phyloP scores from a whole-genome alignment of 2,888 invertebrate species.

The Eristalis pertinax region DNA sequence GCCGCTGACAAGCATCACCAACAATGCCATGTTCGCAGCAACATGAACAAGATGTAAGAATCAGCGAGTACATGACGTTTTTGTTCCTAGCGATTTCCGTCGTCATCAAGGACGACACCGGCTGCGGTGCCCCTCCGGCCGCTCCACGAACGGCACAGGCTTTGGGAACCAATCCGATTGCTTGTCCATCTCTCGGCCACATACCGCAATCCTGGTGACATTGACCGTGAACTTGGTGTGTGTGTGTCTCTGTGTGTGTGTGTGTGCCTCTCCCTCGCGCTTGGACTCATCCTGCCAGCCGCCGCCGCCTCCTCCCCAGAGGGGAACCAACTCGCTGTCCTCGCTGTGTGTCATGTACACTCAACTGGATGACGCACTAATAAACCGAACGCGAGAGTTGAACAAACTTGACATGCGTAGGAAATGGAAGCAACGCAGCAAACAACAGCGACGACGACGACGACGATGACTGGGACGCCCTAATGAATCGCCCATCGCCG shows the following conservation, averaged over 20 bases:
- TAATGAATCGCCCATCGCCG: constrained; percentile 46
- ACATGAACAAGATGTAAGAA: constrained; percentile 63
- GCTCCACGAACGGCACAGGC: no score
- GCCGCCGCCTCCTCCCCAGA: no score
- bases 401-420: constrained; percentile 65
- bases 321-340: constrained; percentile 26
- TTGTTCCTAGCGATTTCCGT: constrained; percentile 22
- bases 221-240: constrained; percentile 51
- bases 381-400: constrained; percentile 60
- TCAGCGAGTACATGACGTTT: constrained; percentile 26
- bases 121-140: background rate
- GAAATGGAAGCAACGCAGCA: constrained; percentile 50
- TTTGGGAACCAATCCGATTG: no score
- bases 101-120: constrained; percentile 37
- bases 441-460: background rate
- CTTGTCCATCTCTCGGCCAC: background rate
- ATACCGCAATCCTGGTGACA: constrained; percentile 39
- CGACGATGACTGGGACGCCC: constrained; percentile 29
- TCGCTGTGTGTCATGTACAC: constrained; percentile 60
- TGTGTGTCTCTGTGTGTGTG: no score
- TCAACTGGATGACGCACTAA: constrained; percentile 54
- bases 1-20: constrained; percentile 46
- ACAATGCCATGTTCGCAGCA: constrained; percentile 26
- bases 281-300: background rate
- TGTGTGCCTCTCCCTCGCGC: background rate